A percentile compares a stretch with the other conserved stretches of the same genome.
phyloP scores from a whole-genome alignment of 2,797 vertebrate species.

The Eremophila alpestris region DNA sequence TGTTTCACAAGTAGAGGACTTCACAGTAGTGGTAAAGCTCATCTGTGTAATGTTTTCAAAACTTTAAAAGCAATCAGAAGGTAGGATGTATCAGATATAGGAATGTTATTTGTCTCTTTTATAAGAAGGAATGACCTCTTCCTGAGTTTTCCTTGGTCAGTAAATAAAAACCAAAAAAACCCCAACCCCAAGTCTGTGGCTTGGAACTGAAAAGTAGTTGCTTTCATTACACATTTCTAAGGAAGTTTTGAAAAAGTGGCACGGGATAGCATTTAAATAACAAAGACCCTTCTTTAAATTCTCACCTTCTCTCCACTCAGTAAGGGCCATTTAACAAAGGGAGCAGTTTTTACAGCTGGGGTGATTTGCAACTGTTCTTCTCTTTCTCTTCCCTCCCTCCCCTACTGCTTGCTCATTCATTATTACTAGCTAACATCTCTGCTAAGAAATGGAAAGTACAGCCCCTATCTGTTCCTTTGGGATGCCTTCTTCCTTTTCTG shows the following conservation, averaged over 20 bases:
- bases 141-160: neutral
- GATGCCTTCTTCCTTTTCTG: neutral
- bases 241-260: constrained; percentile 16
- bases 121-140: neutral
- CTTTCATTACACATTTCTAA: neutral
- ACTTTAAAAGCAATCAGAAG: neutral
- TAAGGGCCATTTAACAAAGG: neutral
- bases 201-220: neutral
- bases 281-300: constrained; percentile 30
- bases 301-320: neutral
- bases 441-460: neutral
- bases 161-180: neutral
- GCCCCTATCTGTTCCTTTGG: neutral
- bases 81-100: neutral
- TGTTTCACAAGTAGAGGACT: neutral
- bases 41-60: neutral
- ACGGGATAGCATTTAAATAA: constrained; percentile 10
- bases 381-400: neutral
- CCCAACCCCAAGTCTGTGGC: neutral
- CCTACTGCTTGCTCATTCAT: neutral
- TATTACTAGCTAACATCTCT: neutral
- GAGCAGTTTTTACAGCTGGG: neutral
- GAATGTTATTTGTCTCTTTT: neutral
- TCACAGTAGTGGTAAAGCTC: neutral
- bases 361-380: constrained; percentile 32